These are phyloP conservation scores for Amiota mariae DNA, from an alignment of 2,888 invertebrate genomes.

Conservation along the genomic window DNA sequence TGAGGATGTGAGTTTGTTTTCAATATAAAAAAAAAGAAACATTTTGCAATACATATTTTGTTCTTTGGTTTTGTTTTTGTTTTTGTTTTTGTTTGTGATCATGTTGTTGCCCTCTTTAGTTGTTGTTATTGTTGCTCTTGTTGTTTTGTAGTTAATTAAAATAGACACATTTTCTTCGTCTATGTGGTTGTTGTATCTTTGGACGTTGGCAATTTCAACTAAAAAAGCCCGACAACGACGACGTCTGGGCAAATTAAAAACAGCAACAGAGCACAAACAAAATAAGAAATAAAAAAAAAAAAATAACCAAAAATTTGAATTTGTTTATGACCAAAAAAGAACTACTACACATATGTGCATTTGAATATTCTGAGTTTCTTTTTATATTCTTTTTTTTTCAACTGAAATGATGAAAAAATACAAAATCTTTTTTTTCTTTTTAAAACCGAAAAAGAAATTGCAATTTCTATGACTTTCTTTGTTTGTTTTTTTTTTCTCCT, in stretches of 20 bases:
- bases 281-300: no score
- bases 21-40: neutral
- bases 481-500: no score
- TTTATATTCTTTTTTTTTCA: no score
- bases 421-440: no score
- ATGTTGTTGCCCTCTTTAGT: constrained; percentile 13
- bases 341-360: neutral
- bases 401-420: no score
- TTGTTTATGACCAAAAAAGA: neutral
- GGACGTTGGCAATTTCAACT: neutral
- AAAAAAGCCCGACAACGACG: neutral
- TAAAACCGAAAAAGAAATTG: no score
- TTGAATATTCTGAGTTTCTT: no score
- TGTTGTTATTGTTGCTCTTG: constrained; percentile 18
- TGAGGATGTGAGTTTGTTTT: constrained; percentile 55
- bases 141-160: constrained; percentile 35
- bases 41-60: constrained; percentile 26
- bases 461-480: no score
- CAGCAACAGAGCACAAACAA: neutral
- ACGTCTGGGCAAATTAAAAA: constrained; percentile 6
- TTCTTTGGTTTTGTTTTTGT: constrained; percentile 13
- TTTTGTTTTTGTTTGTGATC: constrained; percentile 19
- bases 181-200: constrained; percentile 9
- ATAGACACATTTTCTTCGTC: constrained; percentile 21
- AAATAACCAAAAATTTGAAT: neutral